Evolutionary conservation across 2,797 vertebrate species (phyloP).

Genomic region (Orientallactaga sibirica): DNA sequence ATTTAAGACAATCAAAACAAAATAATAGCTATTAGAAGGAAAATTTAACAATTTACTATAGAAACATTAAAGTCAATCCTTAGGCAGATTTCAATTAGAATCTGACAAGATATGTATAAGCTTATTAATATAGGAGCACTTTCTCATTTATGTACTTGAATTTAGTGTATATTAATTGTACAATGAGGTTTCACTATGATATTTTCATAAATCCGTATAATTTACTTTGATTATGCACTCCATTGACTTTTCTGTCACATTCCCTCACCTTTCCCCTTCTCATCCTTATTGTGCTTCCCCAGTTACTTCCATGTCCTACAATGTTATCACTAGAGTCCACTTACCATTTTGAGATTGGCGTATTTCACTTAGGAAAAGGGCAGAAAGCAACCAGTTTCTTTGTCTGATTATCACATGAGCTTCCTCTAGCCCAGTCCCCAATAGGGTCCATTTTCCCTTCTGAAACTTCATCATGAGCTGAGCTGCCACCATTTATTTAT

Average conservation of each 20-base stretch:
- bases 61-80: background rate
- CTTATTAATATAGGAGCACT: background rate
- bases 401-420: no score
- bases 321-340: no score
- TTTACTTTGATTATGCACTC: background rate
- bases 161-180: background rate
- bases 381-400: no score
- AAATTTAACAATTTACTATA: background rate
- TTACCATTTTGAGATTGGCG: no score
- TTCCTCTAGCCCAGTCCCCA: no score
- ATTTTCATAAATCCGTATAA: background rate
- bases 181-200: background rate
- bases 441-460: no score
- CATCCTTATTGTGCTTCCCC: background rate
- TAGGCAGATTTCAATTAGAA: background rate
- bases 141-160: background rate
- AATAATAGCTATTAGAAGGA: background rate
- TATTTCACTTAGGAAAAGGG: background rate
- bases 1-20: slow-evolving; percentile 32
- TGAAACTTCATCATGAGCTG: no score
- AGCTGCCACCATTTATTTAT: no score
- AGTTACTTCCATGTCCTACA: background rate
- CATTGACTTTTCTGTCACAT: background rate
- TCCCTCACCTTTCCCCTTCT: background rate
- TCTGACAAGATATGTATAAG: background rate